Base-by-base conservation (phyloP, 1,140 invertebrate species). In the Drosophila pseudoananassae region DNA sequence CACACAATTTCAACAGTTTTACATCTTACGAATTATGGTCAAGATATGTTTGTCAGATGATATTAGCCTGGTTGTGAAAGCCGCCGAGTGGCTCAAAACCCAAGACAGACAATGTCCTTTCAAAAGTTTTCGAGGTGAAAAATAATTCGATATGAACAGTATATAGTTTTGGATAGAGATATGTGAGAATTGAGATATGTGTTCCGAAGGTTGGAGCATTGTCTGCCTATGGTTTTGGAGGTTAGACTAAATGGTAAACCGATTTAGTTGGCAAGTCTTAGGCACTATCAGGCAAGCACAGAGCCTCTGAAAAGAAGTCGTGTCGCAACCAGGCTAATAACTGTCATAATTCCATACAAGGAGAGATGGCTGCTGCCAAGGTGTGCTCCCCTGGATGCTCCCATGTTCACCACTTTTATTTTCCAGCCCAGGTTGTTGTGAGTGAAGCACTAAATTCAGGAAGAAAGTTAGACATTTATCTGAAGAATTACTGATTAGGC, bases 391-490 rank as follows among this genome's bases (percentile, higher is more conserved):
- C 95, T 36, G 2, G 70, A 54, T 17, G 9, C 94, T 92, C 82
- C 82, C 46, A 57, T 65, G 78, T 98, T 94, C 0, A 97, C 94
- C 0, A 99, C 96, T 84, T 97, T 94, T 68, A 99, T 98, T 91
- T 98, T 98, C 96, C 97, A 98, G 7, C 98, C 98, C 46, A 99
- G 94, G 91, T 98, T 96, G 58, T 95, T 96, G 92, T 98, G 97
- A 5, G 95, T 95, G 92, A 97, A 98, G 92, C 97, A 98, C 97
- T 99, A 93, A 3, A 94, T 93, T 50, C 8, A 74, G 2, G 5
- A 6, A 55, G 25, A 27, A 27, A 27, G 25, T 36, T 8, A 1
- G 1, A 14, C 7, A 1, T 12, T 54, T 14, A 10, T 10, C 40
- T 5, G 0, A 3, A 4, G 0, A 4, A 6, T 20, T 0, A 12